Base-by-base conservation (phyloP, 2,888 invertebrate species). In the Baronia brevicornis region DNA sequence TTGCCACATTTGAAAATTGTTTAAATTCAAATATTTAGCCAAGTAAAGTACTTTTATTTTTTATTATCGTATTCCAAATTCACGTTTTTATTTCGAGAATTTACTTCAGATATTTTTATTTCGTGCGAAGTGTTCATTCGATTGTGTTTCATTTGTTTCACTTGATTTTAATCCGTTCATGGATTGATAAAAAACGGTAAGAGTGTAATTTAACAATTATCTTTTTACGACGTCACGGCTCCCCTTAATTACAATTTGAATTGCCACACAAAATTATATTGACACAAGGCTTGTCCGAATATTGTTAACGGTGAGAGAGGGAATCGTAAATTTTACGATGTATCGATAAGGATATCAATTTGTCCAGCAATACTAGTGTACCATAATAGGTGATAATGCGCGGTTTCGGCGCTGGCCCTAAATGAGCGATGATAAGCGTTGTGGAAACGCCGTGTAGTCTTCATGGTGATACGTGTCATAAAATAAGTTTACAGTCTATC, bases 251-350 rank as follows among this genome's bases (percentile, higher is more conserved):
- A 34, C 31, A 28, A 20, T 15, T 30, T 35, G 40, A 41, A 46
- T 47, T 41, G 40, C 36, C 23, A 26, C 38, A 48, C 65, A 44
- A 67, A 68, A 72, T 71, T 54, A 67, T 79, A 70, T 79, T 79
- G 74, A 60, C 69, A 51, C 49, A 67, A 62, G 58, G 61, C 72
- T 78, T 67, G 74, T 73, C 60, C 58, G 53, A 49, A 51, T 47
- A 68, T 71, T 72, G 66, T 61, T n/a, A n/a, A n/a, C n/a, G 44
- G 43, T 49, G 46, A 45, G 51, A 53, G 58, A 48, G 60, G 49
- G 45, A 62, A 60, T 71, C 70, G 60, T 75, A 71, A 72, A 73
- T 57, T 77, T 75, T 78, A 75, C 60, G 72, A 74, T 67, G 62
- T 43, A 46, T 32, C 44, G 75, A 74, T 77, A 77, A 64, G 48